Evolutionary conservation across 1,140 invertebrate genomes (phyloP).

Genomic region (Vollenhovia emeryi): DNA sequence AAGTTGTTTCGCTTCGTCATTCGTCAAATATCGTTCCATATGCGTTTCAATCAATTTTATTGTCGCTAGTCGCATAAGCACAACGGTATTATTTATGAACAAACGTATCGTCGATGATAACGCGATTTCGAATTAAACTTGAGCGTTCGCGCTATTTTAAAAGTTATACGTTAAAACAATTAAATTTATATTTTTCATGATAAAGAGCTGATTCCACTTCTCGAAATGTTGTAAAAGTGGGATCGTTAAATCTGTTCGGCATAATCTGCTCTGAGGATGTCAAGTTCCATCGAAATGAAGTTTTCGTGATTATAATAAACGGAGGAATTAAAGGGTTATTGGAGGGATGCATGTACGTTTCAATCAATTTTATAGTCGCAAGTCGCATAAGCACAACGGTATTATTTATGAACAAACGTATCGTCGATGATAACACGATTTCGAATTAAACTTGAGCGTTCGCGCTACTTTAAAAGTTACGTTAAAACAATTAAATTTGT

Average conservation of each 20-base stretch:
- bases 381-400: neutral
- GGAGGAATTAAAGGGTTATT: neutral
- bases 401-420: neutral
- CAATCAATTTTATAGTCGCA: neutral
- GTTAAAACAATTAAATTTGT: neutral
- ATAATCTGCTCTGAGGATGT: neutral
- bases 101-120: neutral
- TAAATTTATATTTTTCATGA: neutral
- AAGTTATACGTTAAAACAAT: neutral
- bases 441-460: neutral
- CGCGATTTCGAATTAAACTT: neutral
- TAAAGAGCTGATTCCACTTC: neutral
- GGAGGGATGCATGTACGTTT: neutral
- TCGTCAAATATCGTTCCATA: neutral
- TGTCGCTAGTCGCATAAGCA: neutral
- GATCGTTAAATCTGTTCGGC: neutral
- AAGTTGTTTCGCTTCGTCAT: neutral
- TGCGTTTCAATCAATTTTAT: neutral
- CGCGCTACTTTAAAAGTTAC: neutral
- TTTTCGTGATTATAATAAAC: neutral
- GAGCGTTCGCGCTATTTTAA: neutral
- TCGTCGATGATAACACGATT: neutral
- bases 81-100: neutral
- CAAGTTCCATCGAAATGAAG: neutral
- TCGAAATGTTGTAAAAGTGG: neutral